Base-by-base conservation (phyloP, 2,797 vertebrate genomes). In the Rhabdomys pumilio region DNA sequence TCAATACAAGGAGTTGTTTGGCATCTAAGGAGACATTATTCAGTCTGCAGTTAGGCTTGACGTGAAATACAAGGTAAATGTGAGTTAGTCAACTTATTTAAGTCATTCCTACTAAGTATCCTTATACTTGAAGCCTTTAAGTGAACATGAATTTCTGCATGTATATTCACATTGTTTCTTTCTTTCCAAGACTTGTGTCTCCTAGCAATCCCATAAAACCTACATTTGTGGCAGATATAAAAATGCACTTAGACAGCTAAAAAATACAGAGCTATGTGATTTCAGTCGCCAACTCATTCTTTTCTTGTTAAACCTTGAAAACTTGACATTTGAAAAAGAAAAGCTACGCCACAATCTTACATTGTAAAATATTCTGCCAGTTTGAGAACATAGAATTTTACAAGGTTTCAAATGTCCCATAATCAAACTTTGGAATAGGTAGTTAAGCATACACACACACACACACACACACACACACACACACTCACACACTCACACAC, bases 381-480 rank as follows among this genome's bases (percentile, higher is more conserved):
- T 65, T 94, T 83, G 95, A 96, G 85, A 97, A 97, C 41, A 92
- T 59, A 94, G 76, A 86, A 61, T 89, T 96, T 98, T 96, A 94
- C 93, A 97, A 96, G 80, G 94, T 97, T 97, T 85, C 95, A 97
- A 95, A 97, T 97, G 89, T 95, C 97, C 96, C 92, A 85, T 0
- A 24, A 97, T 97, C 96, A 95, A 97, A 96, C 59, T 98, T 98
- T 98, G 96, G 98, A 97, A 98, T 88, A 95, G 89, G 76, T 97
- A 96, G 93, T 96, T 97, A 98, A 97, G 96, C 93, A 92, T 75
- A 95, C 10, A 55, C 12, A 69, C 5, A 24, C 67, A 69, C 3
- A 67, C 65, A 67, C 31, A 67, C 38, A 38, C 38, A 38, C 15
- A 34, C 38, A 38, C 38, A 38, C 15, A 34, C 67, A 69, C 3